phyloP scores from a whole-genome alignment of 2,113 vertebrate species.

The Lynx canadensis region DNA sequence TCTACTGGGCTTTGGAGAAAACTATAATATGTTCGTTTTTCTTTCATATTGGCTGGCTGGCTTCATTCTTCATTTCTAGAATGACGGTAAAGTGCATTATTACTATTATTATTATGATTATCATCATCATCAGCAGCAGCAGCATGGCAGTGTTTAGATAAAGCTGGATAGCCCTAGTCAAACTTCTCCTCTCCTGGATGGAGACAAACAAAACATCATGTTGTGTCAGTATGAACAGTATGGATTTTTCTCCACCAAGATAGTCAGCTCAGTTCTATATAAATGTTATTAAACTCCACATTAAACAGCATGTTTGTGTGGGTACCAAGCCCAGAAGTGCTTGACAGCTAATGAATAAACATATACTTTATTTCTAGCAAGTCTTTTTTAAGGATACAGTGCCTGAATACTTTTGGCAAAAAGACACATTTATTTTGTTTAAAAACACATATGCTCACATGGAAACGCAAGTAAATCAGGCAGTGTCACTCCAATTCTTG shows the following conservation, averaged over 20 bases:
- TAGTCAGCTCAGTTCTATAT: not conserved
- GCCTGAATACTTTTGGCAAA: conserved; percentile 59
- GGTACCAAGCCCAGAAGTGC: conserved; percentile 55
- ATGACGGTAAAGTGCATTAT: conserved; percentile 32
- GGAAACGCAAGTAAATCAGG: conserved; percentile 47
- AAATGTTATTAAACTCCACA: conserved; percentile 76
- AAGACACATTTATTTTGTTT: conserved; percentile 63
- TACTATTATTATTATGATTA: not conserved
- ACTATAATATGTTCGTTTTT: conserved; percentile 60
- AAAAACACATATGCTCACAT: conserved; percentile 53
- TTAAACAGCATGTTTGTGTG: conserved; percentile 59
- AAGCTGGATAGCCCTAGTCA: conserved; percentile 51
- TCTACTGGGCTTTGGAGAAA: not conserved
- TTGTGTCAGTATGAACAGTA: conserved; percentile 58
- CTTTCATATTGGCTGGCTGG: conserved; percentile 6
- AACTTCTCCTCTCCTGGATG: conserved; percentile 70
- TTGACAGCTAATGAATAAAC: conserved; percentile 73
- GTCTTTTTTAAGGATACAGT: conserved; percentile 26
- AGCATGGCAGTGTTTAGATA: conserved; percentile 68
- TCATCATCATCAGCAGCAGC: conserved; percentile 25
- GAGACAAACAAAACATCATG: conserved; percentile 60
- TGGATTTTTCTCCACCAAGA: conserved; percentile 60
- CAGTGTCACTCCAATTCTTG: not conserved
- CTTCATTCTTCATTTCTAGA: conserved; percentile 48
- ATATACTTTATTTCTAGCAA: conserved; percentile 62